These are phyloP conservation scores for Takifugu ocellatus DNA, from an alignment of 2,797 vertebrate species.

Conservation along the genomic window DNA sequence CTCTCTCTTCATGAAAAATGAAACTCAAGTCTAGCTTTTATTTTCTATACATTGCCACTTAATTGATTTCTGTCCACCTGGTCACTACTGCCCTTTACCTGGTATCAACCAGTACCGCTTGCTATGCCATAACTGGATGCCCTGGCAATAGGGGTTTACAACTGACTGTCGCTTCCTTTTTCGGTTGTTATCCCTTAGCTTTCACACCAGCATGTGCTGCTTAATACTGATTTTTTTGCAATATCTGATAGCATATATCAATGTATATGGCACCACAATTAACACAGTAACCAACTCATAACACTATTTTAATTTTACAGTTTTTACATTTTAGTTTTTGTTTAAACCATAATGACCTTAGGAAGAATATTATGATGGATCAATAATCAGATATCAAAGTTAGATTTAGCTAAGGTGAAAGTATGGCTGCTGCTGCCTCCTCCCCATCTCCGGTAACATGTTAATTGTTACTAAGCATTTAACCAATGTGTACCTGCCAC, in stretches of 20 bases:
- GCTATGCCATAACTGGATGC: not conserved
- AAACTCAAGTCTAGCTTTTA: not conserved
- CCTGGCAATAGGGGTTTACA: not conserved
- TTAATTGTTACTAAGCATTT: not conserved
- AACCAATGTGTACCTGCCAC: not conserved
- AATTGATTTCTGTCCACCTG: not conserved
- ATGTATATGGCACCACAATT: constrained; percentile 10
- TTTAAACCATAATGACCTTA: no score
- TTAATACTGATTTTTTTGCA: constrained; percentile 14
- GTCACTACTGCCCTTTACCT: constrained; percentile 29
- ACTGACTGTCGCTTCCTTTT: constrained; percentile 22
- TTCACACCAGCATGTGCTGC: constrained; percentile 21
- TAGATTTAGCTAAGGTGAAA: no score
- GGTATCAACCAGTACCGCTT: constrained; percentile 18
- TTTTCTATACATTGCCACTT: no score
- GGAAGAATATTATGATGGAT: no score
- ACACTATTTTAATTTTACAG: constrained; percentile 28
- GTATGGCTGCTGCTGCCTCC: not conserved
- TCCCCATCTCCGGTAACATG: not conserved
- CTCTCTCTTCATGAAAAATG: not conserved
- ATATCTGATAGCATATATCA: constrained; percentile 9
- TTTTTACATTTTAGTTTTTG: no score
- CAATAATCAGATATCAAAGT: no score
- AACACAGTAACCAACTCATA: constrained; percentile 6
- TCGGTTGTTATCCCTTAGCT: constrained; percentile 22